phyloP scores from a whole-genome alignment of 64 coral and sea anemone species.

The Dendrophyllia cribrosa region DNA sequence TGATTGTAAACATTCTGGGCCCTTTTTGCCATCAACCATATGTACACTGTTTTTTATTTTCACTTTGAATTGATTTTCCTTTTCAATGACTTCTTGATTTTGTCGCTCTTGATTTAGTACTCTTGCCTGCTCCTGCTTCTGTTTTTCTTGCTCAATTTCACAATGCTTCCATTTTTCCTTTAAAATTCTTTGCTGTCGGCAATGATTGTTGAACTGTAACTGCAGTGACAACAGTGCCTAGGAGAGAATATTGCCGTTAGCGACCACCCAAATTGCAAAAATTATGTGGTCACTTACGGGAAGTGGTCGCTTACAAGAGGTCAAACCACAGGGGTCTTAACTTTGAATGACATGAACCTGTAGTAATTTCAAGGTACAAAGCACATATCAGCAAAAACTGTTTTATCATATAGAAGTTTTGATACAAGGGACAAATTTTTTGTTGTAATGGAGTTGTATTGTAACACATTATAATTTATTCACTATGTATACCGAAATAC shows the following conservation, averaged over 20 bases:
- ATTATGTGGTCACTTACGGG: no score
- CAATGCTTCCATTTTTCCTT: slow-evolving; percentile 87
- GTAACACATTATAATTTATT: no score
- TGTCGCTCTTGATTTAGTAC: not conserved
- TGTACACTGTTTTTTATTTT: not conserved
- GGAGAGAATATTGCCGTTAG: not conserved
- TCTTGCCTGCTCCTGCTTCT: slow-evolving; percentile 34
- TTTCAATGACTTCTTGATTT: slow-evolving; percentile 55
- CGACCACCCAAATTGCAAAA: no score
- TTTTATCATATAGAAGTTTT: no score
- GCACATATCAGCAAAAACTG: no score
- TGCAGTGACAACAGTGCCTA: slow-evolving; percentile 95
- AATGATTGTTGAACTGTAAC: slow-evolving; percentile 81
- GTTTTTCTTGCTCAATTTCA: slow-evolving; percentile 61
- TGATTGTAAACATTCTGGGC: slow-evolving; percentile 22
- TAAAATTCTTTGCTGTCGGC: slow-evolving; percentile 87
- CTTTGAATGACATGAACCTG: no score
- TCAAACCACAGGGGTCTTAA: no score
- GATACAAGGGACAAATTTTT: no score
- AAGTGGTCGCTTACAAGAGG: no score
- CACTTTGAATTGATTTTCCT: not conserved
- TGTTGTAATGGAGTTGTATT: no score
- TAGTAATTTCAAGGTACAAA: no score
- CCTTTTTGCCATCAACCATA: slow-evolving; percentile 56
- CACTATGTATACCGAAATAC: no score